These are phyloP conservation scores for Columba guinea DNA, from an alignment of 2,797 vertebrate species.

Conservation along the genomic window DNA sequence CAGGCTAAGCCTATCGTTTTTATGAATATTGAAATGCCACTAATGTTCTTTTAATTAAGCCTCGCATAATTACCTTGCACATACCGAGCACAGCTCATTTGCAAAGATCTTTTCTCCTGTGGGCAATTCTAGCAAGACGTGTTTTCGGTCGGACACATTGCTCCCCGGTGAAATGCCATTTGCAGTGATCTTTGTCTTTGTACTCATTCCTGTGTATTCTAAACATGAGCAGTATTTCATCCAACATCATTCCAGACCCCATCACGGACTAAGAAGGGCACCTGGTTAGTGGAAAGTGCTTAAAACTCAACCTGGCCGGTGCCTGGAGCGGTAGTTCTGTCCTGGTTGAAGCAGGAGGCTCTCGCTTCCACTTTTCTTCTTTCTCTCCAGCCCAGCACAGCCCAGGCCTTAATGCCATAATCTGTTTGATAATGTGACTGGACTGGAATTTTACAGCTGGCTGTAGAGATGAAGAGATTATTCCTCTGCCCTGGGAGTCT, in stretches of 20 bases:
- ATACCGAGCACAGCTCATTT: conserved; percentile 31
- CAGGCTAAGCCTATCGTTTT: neutral
- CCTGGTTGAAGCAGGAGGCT: neutral
- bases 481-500: neutral
- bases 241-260: neutral
- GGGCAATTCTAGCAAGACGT: neutral
- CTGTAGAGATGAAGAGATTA: neutral
- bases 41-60: conserved; percentile 58
- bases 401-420: neutral
- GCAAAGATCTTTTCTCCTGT: conserved; percentile 21
- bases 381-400: neutral
- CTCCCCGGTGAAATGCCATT: conserved; percentile 32
- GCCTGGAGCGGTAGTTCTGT: neutral
- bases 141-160: conserved; percentile 16
- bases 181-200: neutral
- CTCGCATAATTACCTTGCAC: conserved; percentile 49
- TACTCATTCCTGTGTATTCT: neutral
- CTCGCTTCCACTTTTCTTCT: neutral
- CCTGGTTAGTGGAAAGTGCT: neutral
- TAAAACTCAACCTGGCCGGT: neutral
- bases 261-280: neutral
- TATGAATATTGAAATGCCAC: conserved; percentile 7
- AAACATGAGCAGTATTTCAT: neutral
- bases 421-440: neutral
- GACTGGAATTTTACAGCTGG: neutral